Conservation (phyloP, 1,140 invertebrate species). For the Apocrypta bakeri region DNA sequence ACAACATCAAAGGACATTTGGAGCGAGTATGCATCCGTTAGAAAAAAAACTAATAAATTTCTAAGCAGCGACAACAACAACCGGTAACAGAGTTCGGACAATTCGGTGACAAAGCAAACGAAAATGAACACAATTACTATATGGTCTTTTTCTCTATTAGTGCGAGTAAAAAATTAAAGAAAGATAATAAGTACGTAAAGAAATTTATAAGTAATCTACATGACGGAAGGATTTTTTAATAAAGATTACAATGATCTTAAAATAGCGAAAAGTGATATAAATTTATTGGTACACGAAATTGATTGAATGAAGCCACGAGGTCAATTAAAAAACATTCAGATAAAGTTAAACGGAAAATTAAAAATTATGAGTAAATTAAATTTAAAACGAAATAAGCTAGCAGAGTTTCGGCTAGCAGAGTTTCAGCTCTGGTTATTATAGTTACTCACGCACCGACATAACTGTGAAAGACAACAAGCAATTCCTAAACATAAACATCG, state of each 20-base stretch:
- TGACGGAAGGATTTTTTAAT: slow-evolving; percentile 9
- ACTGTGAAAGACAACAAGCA: not conserved
- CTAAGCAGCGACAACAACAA: not conserved
- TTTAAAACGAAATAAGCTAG: not conserved
- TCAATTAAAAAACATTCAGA: not conserved
- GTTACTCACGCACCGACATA: not conserved
- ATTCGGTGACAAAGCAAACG: not conserved
- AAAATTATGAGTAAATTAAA: not conserved
- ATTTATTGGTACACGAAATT: not conserved
- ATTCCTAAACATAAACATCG: not conserved
- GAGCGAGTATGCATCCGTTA: not conserved
- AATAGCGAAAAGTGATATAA: not conserved
- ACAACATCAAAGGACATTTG: not conserved
- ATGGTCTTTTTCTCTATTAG: not conserved
- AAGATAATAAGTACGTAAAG: too few relatives aligned
- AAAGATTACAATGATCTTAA: not conserved
- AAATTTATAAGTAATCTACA: not conserved
- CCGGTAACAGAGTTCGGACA: not conserved
- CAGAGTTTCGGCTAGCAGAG: slow-evolving; percentile 3
- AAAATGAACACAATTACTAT: not conserved
- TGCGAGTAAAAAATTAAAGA: too few relatives aligned
- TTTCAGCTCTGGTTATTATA: not conserved
- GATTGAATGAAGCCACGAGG: not conserved
- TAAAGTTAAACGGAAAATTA: not conserved
- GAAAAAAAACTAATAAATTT: not conserved